Evolutionary conservation across 2,888 invertebrate genomes (phyloP).

Genomic region (Eilema depressum): DNA sequence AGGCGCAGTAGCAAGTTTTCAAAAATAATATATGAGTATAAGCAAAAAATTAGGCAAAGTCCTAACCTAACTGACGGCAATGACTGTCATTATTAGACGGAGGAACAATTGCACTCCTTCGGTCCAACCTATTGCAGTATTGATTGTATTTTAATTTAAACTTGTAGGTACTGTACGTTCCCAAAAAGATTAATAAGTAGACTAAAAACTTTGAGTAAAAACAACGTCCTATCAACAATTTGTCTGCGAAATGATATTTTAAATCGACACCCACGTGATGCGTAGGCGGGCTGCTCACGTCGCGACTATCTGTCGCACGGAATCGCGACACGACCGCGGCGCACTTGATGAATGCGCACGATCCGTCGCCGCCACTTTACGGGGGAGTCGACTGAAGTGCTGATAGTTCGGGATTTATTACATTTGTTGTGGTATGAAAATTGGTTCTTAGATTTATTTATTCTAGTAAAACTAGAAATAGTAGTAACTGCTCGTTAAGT

Average conservation of each 20-base stretch:
- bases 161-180: too few species aligned
- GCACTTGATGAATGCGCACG: conserved; percentile 57
- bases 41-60: neutral
- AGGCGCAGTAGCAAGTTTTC: neutral
- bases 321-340: conserved; percentile 56
- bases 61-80: too few species aligned
- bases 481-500: neutral
- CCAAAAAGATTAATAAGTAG: too few species aligned
- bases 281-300: conserved; percentile 55
- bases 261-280: conserved; percentile 45
- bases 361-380: conserved; percentile 40
- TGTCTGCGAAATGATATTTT: conserved; percentile 33
- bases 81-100: too few species aligned
- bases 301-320: conserved; percentile 60
- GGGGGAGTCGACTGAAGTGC: conserved; percentile 41
- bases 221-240: neutral
- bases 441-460: neutral
- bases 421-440: conserved; percentile 33
- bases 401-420: conserved; percentile 47
- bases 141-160: too few species aligned
- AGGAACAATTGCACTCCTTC: too few species aligned
- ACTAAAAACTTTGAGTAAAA: too few species aligned
- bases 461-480: neutral
- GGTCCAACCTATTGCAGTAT: too few species aligned
- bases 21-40: neutral